A percentile compares a stretch with the other conserved stretches of the same genome.
Conservation (phyloP, 2,888 invertebrate genomes). For the Hydraecia micacea region DNA sequence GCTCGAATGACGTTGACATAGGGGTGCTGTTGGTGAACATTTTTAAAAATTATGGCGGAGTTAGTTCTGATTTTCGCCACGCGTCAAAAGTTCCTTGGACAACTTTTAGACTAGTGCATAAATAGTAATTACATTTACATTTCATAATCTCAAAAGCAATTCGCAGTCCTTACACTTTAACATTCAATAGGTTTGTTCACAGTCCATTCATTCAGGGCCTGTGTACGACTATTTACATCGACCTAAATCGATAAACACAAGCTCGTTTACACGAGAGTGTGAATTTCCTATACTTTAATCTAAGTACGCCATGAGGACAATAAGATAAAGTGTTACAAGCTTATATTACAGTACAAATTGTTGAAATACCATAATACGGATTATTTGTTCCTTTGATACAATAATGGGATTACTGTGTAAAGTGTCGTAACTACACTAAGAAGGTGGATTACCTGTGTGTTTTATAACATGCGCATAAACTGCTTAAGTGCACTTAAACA, state of each 20-base stretch:
- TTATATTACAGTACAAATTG: slow-evolving; percentile 16
- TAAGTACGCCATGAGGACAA: slow-evolving; percentile 14
- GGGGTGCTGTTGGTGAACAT: neutral
- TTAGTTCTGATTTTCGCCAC: neutral
- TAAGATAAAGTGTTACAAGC: slow-evolving; percentile 22
- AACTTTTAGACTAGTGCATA: neutral
- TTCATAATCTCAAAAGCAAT: neutral
- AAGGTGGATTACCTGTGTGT: slow-evolving; percentile 33
- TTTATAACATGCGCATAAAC: no score
- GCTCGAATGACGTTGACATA: neutral
- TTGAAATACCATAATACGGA: slow-evolving; percentile 11
- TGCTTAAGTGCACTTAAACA: no score
- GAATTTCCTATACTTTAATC: slow-evolving; percentile 32
- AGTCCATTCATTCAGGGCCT: neutral
- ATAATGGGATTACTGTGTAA: slow-evolving; percentile 23
- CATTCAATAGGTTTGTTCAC: neutral
- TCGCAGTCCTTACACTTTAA: neutral
- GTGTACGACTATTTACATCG: slow-evolving; percentile 1
- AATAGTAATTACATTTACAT: neutral
- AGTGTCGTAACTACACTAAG: slow-evolving; percentile 16
- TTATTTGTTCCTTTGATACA: slow-evolving; percentile 5
- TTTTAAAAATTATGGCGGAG: neutral
- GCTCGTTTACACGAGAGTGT: slow-evolving; percentile 21
- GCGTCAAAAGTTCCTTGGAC: neutral
- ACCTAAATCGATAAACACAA: slow-evolving; percentile 29